Base-by-base conservation (phyloP, 2,113 vertebrate genomes). In the Candoia aspera region DNA sequence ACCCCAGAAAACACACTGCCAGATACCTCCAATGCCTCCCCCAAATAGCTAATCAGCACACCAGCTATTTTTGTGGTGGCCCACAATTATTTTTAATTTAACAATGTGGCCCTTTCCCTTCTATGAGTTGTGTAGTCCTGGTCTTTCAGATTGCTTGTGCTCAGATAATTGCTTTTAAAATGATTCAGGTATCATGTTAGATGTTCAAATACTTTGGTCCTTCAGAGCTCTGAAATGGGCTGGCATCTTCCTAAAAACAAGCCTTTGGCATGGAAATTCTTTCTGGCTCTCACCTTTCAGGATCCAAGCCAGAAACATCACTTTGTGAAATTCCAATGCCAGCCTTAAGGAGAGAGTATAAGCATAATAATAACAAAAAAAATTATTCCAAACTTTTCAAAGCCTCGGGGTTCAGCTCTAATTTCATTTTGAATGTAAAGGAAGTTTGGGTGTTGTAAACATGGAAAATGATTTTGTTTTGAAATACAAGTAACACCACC, bases 221-320 rank as follows among this genome's bases (percentile, higher is more conserved):
- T 94, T 95, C 92, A 92, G 90, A 95, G 92, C 89, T 93, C 94
- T 68, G 94, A 87, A 94, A 93, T 94, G 57, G 95, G 90, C 90
- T 96, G 95, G 87, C 90, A 95, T 37, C 26, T n/a, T 88, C 15
- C 46, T 87, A 87, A 94, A 96, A 96, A 94, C 15, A 89, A 93
- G 89, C 42, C 94, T 95, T 96, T 96, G 73, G 33, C 68, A 57
- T 95, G 33, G 92, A 95, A 53, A 94, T 93, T 68, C 64, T 11
- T 96, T 95, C 95, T 96, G 94, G 92, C 95, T 95, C 86, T 94
- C 60, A 90, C 26, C 84, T 84, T 93, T 91, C 93, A 90, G 94
- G 92, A 91, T 90, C 55, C 84, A 86, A 83, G 89, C 95, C 96
- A 96, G 96, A 96, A 96, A 95, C 79, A 96, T 95, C 89, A 96